Percentiles rank a stretch among this genome's conserved stretches.
These are phyloP conservation scores for Oncorhynchus tshawytscha DNA, from an alignment of 2,113 vertebrate genomes.

Conservation along the genomic window DNA sequence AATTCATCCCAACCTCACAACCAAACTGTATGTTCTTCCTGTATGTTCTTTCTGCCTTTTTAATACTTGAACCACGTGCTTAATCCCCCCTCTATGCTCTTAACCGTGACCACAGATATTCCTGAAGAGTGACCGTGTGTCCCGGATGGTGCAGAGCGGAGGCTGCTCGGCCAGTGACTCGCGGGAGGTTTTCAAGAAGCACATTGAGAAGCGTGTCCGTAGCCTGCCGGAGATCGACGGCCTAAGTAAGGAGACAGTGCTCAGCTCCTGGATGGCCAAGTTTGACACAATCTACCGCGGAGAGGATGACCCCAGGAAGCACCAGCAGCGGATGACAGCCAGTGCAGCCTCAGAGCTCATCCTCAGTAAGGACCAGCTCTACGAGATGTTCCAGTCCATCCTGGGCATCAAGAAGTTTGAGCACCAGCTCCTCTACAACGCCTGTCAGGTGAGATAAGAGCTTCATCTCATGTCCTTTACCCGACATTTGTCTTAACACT, in stretches of 20 bases:
- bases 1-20: too few relatives aligned
- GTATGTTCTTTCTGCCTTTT: neutral
- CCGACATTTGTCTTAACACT: too few relatives aligned
- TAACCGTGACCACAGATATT: conserved; percentile 78
- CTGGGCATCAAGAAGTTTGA: conserved; percentile 98
- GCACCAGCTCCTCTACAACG: conserved; percentile 97
- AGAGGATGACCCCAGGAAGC: conserved; percentile 94
- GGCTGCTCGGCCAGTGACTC: conserved; percentile 96
- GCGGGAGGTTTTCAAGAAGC: conserved; percentile 97
- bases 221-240: conserved; percentile 96
- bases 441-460: conserved; percentile 86
- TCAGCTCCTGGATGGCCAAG: conserved; percentile 99
- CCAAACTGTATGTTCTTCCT: too few relatives aligned
- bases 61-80: neutral
- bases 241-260: conserved; percentile 96
- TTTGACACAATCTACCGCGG: conserved; percentile 97
- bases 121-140: conserved; percentile 94
- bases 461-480: too few relatives aligned
- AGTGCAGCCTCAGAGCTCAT: conserved; percentile 96
- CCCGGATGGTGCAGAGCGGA: conserved; percentile 95
- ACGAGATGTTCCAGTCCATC: conserved; percentile 99
- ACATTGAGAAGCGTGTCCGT: conserved; percentile 97
- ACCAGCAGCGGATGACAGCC: conserved; percentile 92
- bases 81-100: neutral
- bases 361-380: conserved; percentile 98